Evolutionary conservation across 2,113 vertebrate species (phyloP).

Genomic region (Romanogobio albipinnatus): DNA sequence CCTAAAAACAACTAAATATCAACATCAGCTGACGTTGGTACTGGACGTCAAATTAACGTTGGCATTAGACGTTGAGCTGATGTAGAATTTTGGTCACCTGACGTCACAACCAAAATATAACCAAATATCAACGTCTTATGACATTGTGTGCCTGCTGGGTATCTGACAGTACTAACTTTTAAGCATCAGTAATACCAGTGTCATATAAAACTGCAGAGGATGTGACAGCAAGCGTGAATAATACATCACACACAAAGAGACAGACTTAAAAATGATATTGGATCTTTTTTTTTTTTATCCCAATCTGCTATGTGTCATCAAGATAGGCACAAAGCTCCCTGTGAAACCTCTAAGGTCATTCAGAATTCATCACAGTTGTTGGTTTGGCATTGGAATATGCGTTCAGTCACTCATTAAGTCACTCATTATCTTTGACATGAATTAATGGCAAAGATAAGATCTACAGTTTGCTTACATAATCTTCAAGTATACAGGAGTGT

Average conservation of each 20-base stretch:
- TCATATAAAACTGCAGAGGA: slow-evolving; percentile 3
- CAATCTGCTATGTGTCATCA: slow-evolving; percentile 3
- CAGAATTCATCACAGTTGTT: not conserved
- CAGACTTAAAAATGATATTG: not conserved
- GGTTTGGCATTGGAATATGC: not conserved
- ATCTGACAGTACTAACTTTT: slow-evolving; percentile 17
- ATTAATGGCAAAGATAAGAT: not conserved
- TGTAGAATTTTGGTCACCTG: too few species aligned
- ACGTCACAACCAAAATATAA: too few species aligned
- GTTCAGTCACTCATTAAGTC: not conserved
- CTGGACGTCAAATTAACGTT: too few species aligned
- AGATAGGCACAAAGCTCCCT: not conserved
- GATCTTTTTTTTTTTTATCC: slow-evolving; percentile 2
- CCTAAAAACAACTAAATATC: too few species aligned
- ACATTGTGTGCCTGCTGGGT: too few species aligned
- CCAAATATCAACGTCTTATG: too few species aligned
- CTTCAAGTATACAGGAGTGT: not conserved
- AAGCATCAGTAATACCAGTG: slow-evolving; percentile 18
- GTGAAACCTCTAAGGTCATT: not conserved
- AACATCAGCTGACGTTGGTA: too few species aligned
- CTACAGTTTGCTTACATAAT: not conserved
- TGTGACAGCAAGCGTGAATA: slow-evolving; percentile 38
- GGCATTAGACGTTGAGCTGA: too few species aligned
- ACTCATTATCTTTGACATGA: too few species aligned
- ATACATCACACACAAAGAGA: slow-evolving; percentile 16